Evolutionary conservation across 2,797 vertebrate species (phyloP).

Genomic region (Sardinella longiceps): DNA sequence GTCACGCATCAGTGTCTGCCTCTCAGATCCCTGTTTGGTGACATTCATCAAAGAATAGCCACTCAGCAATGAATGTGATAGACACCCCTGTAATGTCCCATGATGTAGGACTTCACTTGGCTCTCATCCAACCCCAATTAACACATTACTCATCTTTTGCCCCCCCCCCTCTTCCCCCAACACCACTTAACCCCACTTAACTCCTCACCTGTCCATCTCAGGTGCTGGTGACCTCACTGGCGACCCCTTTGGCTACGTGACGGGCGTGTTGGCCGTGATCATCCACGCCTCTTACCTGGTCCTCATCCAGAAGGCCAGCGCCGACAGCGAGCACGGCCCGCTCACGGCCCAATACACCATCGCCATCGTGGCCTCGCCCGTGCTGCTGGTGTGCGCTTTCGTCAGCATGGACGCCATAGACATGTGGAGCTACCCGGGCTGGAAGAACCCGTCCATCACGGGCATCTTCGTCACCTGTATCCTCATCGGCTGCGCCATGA

Average conservation of each 20-base stretch:
- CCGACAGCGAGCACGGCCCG: constrained; percentile 88
- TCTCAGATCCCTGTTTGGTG: not conserved
- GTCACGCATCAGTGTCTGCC: not conserved
- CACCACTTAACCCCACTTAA: not conserved
- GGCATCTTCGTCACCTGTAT: constrained; percentile 85
- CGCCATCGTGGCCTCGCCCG: constrained; percentile 85
- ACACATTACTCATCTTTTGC: not conserved
- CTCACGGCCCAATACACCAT: constrained; percentile 95
- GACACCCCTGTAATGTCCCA: not conserved
- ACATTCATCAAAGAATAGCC: not conserved
- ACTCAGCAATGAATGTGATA: not conserved
- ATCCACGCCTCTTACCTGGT: constrained; percentile 95
- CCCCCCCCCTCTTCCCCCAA: too few relatives aligned
- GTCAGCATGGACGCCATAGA: constrained; percentile 89
- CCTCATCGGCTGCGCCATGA: constrained; percentile 95
- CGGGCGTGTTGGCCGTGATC: constrained; percentile 90
- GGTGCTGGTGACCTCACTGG: constrained; percentile 94
- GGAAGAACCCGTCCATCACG: constrained; percentile 86
- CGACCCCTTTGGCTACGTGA: constrained; percentile 92
- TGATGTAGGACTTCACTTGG: not conserved
- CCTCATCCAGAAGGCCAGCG: constrained; percentile 92
- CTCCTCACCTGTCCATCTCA: constrained; percentile 58
- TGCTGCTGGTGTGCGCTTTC: constrained; percentile 85
- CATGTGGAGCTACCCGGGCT: constrained; percentile 91
- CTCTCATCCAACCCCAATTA: not conserved